Conservation (phyloP, 1,140 invertebrate genomes). For the Aradophagus sp. region DNA sequence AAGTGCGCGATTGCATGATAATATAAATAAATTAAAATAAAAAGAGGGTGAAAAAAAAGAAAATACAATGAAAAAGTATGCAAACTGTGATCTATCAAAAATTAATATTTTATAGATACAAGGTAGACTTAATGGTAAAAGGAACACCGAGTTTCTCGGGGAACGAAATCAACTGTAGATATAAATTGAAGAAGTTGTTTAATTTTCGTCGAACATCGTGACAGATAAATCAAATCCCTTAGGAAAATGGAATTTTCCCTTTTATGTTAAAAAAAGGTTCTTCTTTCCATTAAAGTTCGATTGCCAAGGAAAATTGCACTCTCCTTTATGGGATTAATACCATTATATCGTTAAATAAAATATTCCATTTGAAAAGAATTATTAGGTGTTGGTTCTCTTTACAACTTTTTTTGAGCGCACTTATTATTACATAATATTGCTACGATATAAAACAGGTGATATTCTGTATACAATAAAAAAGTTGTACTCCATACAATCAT, state of each 20-base stretch:
- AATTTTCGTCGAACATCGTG: constrained; percentile 46
- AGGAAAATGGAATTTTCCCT: not conserved
- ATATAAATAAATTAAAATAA: constrained; percentile 8
- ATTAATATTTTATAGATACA: constrained; percentile 49
- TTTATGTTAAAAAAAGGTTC: not conserved
- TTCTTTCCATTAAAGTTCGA: constrained; percentile 14
- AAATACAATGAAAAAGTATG: constrained; percentile 26
- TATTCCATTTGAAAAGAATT: too few relatives aligned
- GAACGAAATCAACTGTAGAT: constrained; percentile 10
- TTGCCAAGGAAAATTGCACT: constrained; percentile 6
- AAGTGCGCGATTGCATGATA: constrained; percentile 23
- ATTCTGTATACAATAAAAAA: too few relatives aligned
- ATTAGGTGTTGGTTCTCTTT: too few relatives aligned
- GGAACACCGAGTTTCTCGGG: constrained; percentile 17
- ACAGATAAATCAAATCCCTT: constrained; percentile 5
- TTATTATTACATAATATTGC: too few relatives aligned
- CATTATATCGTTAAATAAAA: too few relatives aligned
- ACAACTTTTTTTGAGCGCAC: too few relatives aligned
- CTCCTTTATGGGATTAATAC: constrained; percentile 1
- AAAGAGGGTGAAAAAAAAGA: too few relatives aligned
- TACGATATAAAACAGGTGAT: too few relatives aligned
- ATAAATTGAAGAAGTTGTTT: constrained; percentile 39
- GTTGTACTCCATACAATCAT: constrained; percentile 1
- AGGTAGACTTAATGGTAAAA: constrained; percentile 28
- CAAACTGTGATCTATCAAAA: constrained; percentile 46